A percentile compares a stretch with the other conserved stretches of the same genome.
phyloP scores from a whole-genome alignment of 2,888 invertebrate genomes.

The Drosophila borealis region DNA sequence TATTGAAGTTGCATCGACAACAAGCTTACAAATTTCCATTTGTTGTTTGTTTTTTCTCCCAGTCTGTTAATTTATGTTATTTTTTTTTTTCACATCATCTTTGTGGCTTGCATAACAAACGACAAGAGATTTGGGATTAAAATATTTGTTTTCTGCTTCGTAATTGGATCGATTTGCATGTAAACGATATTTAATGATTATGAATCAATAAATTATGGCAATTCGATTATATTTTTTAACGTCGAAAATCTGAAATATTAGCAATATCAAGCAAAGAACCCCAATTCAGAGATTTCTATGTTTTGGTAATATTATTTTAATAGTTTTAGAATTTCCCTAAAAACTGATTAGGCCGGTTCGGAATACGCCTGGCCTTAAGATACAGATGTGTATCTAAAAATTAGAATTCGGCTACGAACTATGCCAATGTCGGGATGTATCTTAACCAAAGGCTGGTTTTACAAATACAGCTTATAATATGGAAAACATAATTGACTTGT shows the following conservation, averaged over 20 bases:
- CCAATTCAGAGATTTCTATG: no score
- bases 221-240: slow-evolving; percentile 29
- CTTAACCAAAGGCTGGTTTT: no score
- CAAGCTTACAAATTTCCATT: slow-evolving; percentile 53
- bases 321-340: no score
- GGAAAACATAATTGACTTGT: no score
- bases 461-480: no score
- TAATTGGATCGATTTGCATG: slow-evolving; percentile 64
- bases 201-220: slow-evolving; percentile 60
- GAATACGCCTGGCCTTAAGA: no score
- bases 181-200: slow-evolving; percentile 47
- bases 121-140: slow-evolving; percentile 28
- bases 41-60: slow-evolving; percentile 32
- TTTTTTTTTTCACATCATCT: slow-evolving; percentile 12
- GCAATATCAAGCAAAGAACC: neutral
- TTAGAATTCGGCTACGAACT: no score
- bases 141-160: slow-evolving; percentile 45
- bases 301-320: no score
- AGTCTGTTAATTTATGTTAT: slow-evolving; percentile 1
- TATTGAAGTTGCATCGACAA: slow-evolving; percentile 46
- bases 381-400: no score
- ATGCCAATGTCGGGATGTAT: no score
- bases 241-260: slow-evolving; percentile 14
- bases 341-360: no score
- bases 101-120: slow-evolving; percentile 44